A percentile compares a stretch with the other conserved stretches of the same genome.
phyloP scores from a whole-genome alignment of 2,113 vertebrate genomes.

The Andinoacara biseriatus region DNA sequence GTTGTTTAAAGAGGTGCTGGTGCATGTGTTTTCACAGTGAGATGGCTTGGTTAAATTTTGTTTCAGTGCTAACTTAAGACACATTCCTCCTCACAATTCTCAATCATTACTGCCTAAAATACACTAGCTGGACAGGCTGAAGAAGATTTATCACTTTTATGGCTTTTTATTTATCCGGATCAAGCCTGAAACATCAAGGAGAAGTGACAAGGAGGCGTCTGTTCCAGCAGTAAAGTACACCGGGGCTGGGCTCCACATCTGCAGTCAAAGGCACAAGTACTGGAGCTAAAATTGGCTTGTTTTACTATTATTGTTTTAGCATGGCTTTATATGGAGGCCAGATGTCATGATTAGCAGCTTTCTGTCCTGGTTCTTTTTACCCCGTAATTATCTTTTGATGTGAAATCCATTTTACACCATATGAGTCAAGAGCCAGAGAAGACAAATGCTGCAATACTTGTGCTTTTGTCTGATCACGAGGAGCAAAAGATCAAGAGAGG shows the following conservation, averaged over 20 bases:
- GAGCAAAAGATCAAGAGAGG: conserved; percentile 48
- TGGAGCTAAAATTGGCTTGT: conserved; percentile 66
- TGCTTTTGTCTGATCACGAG: conserved; percentile 48
- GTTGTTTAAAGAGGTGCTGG: conserved; percentile 39
- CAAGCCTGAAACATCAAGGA: conserved; percentile 42
- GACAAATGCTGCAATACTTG: conserved; percentile 60
- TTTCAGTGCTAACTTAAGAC: conserved; percentile 36
- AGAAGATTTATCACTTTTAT: conserved; percentile 51
- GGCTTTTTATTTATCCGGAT: conserved; percentile 47
- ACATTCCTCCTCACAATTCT: not conserved
- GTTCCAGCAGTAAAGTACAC: conserved; percentile 26
- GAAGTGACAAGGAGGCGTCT: conserved; percentile 46
- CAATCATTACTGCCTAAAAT: conserved; percentile 21
- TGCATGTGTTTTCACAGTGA: conserved; percentile 69
- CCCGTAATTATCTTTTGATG: conserved; percentile 71
- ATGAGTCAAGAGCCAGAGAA: conserved; percentile 55
- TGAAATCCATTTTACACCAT: conserved; percentile 70
- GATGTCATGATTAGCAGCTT: conserved; percentile 74
- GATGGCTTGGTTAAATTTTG: conserved; percentile 48
- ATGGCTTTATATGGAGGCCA: conserved; percentile 68
- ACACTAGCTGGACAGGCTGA: not conserved
- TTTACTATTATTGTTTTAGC: conserved; percentile 74
- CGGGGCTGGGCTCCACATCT: conserved; percentile 56
- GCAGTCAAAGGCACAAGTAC: conserved; percentile 58
- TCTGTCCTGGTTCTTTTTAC: conserved; percentile 66